Conservation (phyloP, 2,113 vertebrate species). For the Nerophis lumbriciformis region DNA sequence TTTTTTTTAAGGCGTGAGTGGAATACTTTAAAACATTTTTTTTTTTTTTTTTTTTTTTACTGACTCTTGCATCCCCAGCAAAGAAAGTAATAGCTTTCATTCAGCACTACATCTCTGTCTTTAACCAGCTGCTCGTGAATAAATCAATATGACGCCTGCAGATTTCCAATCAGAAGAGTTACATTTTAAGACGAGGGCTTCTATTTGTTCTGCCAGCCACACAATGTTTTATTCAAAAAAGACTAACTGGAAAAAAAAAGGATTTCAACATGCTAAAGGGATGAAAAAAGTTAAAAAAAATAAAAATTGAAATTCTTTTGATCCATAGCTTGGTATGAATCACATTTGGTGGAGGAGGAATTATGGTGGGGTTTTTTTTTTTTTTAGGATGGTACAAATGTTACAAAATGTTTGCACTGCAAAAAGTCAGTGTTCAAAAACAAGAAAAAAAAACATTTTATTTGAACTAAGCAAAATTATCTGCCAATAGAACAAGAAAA, state of each 20-base stretch:
- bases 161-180: constrained; percentile 30
- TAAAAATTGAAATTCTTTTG: constrained; percentile 12
- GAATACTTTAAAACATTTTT: constrained; percentile 8
- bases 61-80: constrained; percentile 2
- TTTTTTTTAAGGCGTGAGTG: too few relatives aligned
- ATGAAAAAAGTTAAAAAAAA: background rate
- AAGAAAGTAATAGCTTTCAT: constrained; percentile 19
- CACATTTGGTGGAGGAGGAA: background rate
- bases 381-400: too few relatives aligned
- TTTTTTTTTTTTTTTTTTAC: constrained; percentile 16
- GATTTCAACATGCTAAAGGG: background rate
- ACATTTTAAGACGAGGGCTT: background rate
- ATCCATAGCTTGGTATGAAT: constrained; percentile 1
- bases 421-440: too few relatives aligned
- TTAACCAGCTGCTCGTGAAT: constrained; percentile 44
- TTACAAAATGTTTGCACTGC: too few relatives aligned
- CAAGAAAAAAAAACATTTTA: too few relatives aligned
- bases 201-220: constrained; percentile 12
- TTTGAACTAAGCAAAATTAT: too few relatives aligned
- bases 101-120: constrained; percentile 33
- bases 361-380: too few relatives aligned
- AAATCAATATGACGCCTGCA: constrained; percentile 35
- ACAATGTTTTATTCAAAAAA: background rate
- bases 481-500: too few relatives aligned
- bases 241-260: background rate